Evolutionary conservation across 1,140 invertebrate genomes (phyloP), one percentile per base, ranked within the genome.

Genomic region (Yoshiicerus persimilis): DNA sequence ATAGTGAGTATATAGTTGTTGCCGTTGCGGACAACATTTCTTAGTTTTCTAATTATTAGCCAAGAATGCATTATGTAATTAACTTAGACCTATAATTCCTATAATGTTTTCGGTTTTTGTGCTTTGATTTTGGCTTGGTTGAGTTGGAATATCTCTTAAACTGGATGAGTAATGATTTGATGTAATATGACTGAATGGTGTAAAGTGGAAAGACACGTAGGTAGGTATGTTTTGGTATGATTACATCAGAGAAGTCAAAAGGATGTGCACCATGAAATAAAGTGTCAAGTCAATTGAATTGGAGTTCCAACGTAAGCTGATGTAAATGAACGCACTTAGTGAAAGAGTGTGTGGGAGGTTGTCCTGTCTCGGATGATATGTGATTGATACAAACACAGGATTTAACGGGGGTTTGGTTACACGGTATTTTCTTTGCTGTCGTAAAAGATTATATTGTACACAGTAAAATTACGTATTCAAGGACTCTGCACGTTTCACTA

Each of bases 291-390:
- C 47, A 56, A n/a, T n/a, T 56, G 16, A 56, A 56, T 56, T 56
- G 16, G n/a, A 56, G 47, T 56, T 56, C 47, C n/a, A 56, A 6
- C 32, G 5, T 13, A 80, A 34, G 16, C 34, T 36, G 75, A n/a
- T 23, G 32, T 70, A 70, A 38, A 32, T 9, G 64, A 70, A 70
- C 75, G 34, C n/a, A 70, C 27, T 70, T 36, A 80, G 32, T 38
- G 32, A 80, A 80, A 30, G 27, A 70, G 64, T 80, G 75, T 80
- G 75, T 80, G 75, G 75, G 75, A 80, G 75, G 75, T 36, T 80
- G 75, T 77, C 34, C 34, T 77, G 70, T 80, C 32, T 38, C 32
- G 20, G 23, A 80, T 80, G 34, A 9, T 77, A 38, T 80, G 75
- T 80, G 75, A 80, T 80, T 80, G 75, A 80, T 80, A 80, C n/a